These are phyloP conservation scores for Galemys pyrenaicus DNA, from an alignment of 2,113 vertebrate genomes.

Conservation along the genomic window DNA sequence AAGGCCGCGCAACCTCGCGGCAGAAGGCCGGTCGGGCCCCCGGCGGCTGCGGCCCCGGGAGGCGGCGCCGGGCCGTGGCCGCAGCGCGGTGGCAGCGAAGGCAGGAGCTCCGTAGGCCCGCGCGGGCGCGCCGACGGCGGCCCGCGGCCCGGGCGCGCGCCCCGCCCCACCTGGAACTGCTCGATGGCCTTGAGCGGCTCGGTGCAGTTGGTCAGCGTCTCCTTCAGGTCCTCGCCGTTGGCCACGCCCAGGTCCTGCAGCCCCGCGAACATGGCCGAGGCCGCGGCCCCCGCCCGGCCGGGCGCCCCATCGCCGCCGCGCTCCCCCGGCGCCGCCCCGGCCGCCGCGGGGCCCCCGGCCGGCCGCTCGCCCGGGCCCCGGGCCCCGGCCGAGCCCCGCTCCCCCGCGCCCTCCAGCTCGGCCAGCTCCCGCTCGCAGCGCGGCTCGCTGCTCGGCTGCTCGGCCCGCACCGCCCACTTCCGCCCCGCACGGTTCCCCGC, in stretches of 20 bases:
- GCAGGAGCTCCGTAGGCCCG: no score
- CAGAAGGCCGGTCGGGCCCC: no score
- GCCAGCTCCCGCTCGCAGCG: neutral
- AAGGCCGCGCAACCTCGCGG: no score
- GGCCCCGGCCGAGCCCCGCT: constrained; percentile 44
- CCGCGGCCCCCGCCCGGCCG: neutral
- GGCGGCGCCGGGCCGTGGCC: no score
- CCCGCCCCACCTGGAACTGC: constrained; percentile 93
- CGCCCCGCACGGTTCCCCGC: no score
- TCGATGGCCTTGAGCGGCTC: constrained; percentile 98
- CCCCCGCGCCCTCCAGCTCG: constrained; percentile 74
- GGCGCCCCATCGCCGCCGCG: constrained; percentile 27
- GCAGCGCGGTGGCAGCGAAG: no score
- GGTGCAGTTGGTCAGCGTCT: constrained; percentile 98
- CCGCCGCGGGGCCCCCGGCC: neutral
- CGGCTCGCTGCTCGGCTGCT: neutral
- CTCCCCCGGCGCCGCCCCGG: neutral
- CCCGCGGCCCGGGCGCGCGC: neutral
- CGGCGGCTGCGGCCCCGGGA: no score
- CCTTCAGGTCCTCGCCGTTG: constrained; percentile 97
- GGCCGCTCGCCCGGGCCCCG: constrained; percentile 35
- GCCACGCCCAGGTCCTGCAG: constrained; percentile 96
- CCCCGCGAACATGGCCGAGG: constrained; percentile 91
- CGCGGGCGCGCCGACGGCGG: no score
- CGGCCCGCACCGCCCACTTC: neutral